Evolutionary conservation across 2,888 invertebrate genomes (phyloP).

Genomic region (Apamea epomidion): DNA sequence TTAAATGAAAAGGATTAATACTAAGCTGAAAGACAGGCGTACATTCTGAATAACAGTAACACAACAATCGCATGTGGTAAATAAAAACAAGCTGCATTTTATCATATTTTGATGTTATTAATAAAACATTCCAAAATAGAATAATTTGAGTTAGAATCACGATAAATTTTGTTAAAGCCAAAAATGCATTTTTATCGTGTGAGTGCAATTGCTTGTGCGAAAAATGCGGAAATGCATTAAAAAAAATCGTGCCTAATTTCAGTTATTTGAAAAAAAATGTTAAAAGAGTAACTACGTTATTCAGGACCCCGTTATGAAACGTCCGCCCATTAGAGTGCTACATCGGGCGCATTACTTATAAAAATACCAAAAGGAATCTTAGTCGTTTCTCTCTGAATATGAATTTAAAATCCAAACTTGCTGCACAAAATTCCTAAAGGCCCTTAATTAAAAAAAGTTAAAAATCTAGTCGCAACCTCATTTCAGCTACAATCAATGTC

Average conservation of each 20-base stretch:
- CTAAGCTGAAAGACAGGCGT: conserved; percentile 21
- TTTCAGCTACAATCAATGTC: background rate
- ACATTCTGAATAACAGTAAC: conserved; percentile 5
- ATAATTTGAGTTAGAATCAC: background rate
- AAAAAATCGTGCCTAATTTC: background rate
- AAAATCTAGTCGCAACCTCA: background rate
- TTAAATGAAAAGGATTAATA: conserved; percentile 8
- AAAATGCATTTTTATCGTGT: conserved; percentile 3
- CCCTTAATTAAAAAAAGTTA: background rate
- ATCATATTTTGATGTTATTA: background rate
- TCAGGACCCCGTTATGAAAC: background rate
- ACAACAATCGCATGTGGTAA: conserved; percentile 8
- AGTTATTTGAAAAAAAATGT: too few relatives aligned
- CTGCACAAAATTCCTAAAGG: background rate
- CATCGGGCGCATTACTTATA: too few relatives aligned
- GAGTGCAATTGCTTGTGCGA: conserved; percentile 20
- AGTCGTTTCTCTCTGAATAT: background rate
- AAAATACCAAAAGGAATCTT: background rate
- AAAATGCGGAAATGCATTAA: background rate
- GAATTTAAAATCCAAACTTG: background rate
- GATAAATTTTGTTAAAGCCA: conserved; percentile 1
- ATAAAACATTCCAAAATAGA: background rate
- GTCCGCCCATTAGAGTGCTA: too few relatives aligned
- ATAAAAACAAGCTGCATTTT: conserved; percentile 20
- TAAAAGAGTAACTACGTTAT: background rate